These are phyloP conservation scores for Drosophila azteca DNA, from an alignment of 1,140 invertebrate genomes.

Conservation along the genomic window DNA sequence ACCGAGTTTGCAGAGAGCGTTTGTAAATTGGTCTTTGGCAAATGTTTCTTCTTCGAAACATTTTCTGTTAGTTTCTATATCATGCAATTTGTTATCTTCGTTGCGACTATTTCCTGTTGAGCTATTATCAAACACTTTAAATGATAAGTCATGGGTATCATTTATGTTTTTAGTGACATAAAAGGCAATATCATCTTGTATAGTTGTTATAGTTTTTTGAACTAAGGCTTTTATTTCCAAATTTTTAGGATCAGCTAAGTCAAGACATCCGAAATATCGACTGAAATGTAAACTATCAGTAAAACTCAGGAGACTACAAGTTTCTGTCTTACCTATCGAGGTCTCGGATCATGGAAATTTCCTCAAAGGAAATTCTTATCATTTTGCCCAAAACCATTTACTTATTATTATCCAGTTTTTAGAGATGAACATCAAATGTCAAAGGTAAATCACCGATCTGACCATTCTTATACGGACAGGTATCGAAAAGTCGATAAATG, in stretches of 20 bases:
- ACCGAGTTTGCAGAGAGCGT: constrained; percentile 96
- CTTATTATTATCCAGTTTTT: too few species aligned
- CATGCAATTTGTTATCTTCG: constrained; percentile 26
- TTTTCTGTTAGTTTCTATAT: constrained; percentile 7
- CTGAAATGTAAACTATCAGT: constrained; percentile 36
- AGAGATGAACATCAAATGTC: too few species aligned
- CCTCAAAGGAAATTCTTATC: constrained; percentile 28
- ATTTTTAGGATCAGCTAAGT: constrained; percentile 58
- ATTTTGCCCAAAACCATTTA: constrained; percentile 9
- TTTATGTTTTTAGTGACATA: constrained; percentile 19
- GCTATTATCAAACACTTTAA: constrained; percentile 10
- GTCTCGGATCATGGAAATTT: constrained; percentile 34
- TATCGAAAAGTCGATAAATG: too few species aligned
- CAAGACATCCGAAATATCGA: constrained; percentile 65
- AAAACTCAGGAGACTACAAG: not conserved
- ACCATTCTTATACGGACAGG: too few species aligned
- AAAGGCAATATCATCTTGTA: constrained; percentile 59
- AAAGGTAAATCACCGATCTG: too few species aligned
- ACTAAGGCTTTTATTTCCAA: constrained; percentile 38
- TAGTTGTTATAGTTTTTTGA: constrained; percentile 50
- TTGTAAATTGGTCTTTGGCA: constrained; percentile 65
- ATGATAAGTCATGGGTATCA: constrained; percentile 2
- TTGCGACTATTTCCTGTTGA: not conserved
- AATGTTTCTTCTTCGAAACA: not conserved
- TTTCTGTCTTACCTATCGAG: constrained; percentile 31